A percentile compares a stretch with the other conserved stretches of the same genome.
Evolutionary conservation across 2,888 invertebrate species (phyloP).

Genomic region (Ormyrus pomaceus): DNA sequence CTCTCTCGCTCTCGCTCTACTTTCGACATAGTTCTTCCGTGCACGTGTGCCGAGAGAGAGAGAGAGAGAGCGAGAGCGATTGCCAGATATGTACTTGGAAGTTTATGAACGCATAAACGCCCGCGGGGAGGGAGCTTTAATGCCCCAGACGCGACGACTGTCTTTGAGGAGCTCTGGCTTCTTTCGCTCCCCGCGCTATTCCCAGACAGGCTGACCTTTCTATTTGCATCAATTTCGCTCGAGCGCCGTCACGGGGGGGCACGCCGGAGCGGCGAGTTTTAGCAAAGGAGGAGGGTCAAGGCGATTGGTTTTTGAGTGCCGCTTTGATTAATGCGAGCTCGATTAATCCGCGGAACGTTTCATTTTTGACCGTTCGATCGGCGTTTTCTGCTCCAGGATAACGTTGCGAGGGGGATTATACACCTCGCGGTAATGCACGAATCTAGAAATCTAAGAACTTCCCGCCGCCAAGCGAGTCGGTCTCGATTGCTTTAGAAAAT

Average conservation of each 20-base stretch:
- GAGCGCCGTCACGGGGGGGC: neutral
- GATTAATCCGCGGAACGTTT: neutral
- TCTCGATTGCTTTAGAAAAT: slow-evolving; percentile 49
- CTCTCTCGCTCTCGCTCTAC: slow-evolving; percentile 52
- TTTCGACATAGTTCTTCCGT: slow-evolving; percentile 58
- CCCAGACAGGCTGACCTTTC: slow-evolving; percentile 6
- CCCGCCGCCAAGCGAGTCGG: slow-evolving; percentile 4
- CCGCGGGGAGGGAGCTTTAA: slow-evolving; percentile 46
- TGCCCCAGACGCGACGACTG: neutral
- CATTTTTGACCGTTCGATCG: too few species aligned
- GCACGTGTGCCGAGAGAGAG: too few species aligned
- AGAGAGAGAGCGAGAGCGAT: slow-evolving; percentile 62
- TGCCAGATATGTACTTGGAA: slow-evolving; percentile 65
- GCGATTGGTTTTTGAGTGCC: too few species aligned
- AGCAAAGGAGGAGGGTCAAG: too few species aligned
- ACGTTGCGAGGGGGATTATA: neutral
- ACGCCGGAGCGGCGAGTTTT: neutral
- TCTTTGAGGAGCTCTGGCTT: slow-evolving; percentile 14
- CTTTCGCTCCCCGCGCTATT: neutral
- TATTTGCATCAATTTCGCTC: slow-evolving; percentile 28
- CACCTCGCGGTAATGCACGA: slow-evolving; percentile 13
- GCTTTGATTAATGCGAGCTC: too few species aligned
- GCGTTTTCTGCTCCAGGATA: slow-evolving; percentile 1
- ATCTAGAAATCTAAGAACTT: slow-evolving; percentile 28
- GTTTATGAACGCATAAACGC: slow-evolving; percentile 71